Conservation (phyloP, 2,797 vertebrate species). For the Florisuga fusca region DNA sequence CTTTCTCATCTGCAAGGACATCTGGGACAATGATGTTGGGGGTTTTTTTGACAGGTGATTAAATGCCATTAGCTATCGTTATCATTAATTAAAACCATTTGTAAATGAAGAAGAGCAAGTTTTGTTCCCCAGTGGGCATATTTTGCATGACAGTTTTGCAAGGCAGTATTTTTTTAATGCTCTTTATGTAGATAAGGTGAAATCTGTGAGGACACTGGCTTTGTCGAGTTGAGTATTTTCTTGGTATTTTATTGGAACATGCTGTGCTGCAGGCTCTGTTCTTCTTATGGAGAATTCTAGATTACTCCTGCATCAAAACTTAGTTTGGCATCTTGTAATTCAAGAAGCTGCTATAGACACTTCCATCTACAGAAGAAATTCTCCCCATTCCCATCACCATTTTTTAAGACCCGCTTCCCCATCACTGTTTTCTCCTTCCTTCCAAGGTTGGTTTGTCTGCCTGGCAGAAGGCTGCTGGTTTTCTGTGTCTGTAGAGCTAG, state of each 20-base stretch:
- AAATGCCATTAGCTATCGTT: slow-evolving; percentile 46
- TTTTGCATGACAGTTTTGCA: slow-evolving; percentile 27
- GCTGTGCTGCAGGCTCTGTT: not conserved
- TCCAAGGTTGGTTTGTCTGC: not conserved
- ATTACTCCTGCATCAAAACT: not conserved
- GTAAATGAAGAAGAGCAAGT: slow-evolving; percentile 19
- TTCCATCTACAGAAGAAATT: not conserved
- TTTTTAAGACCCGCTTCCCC: not conserved
- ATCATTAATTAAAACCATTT: slow-evolving; percentile 52
- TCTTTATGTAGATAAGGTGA: slow-evolving; percentile 38
- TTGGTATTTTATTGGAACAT: slow-evolving; percentile 18
- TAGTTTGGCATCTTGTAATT: not conserved
- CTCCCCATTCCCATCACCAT: not conserved
- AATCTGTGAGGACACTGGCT: slow-evolving; percentile 16
- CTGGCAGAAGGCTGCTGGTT: not conserved
- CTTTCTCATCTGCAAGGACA: slow-evolving; percentile 23
- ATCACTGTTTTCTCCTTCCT: not conserved
- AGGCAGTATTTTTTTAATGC: slow-evolving; percentile 9
- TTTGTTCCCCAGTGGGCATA: slow-evolving; percentile 13
- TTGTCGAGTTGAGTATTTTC: not conserved
- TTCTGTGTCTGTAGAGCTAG: not conserved
- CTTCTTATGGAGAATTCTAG: not conserved
- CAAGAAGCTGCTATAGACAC: not conserved
- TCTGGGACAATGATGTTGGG: not conserved
- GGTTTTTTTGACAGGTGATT: slow-evolving; percentile 18